These are phyloP conservation scores for Chesias legatella DNA, from an alignment of 2,888 invertebrate species.

Conservation along the genomic window DNA sequence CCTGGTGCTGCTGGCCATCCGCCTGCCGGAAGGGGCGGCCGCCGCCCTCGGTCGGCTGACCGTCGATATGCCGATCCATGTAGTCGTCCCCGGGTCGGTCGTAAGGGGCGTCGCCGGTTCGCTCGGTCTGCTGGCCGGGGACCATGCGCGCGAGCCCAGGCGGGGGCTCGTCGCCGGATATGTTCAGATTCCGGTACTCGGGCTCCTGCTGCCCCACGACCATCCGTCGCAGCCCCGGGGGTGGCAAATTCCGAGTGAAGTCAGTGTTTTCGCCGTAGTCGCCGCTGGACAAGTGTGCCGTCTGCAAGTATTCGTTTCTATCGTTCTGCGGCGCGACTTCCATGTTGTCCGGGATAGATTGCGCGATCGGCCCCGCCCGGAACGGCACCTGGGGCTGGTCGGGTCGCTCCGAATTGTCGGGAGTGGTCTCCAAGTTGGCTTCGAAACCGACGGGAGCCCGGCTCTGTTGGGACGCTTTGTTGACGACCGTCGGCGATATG, in stretches of 20 bases:
- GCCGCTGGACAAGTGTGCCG: constrained; percentile 84
- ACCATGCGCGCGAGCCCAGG: constrained; percentile 77
- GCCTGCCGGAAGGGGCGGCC: constrained; percentile 64
- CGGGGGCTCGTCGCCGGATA: constrained; percentile 71
- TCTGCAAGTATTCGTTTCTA: constrained; percentile 88
- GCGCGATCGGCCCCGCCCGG: constrained; percentile 43
- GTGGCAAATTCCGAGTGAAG: constrained; percentile 73
- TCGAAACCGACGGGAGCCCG: constrained; percentile 64
- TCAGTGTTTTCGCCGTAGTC: constrained; percentile 72
- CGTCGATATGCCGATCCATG: constrained; percentile 68
- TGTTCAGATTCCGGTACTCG: constrained; percentile 61
- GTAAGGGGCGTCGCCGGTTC: constrained; percentile 52
- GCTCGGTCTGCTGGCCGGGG: constrained; percentile 74
- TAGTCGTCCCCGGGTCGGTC: constrained; percentile 60
- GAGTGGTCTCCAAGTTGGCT: constrained; percentile 83
- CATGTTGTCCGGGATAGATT: constrained; percentile 74
- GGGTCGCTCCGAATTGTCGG: constrained; percentile 85
- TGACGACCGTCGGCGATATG: constrained; percentile 57
- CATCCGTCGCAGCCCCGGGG: constrained; percentile 83
- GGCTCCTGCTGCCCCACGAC: constrained; percentile 84
- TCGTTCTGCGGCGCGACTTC: constrained; percentile 85
- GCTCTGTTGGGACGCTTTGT: constrained; percentile 55
- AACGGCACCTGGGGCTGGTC: constrained; percentile 63
- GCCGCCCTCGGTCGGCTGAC: constrained; percentile 57
- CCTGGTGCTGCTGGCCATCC: constrained; percentile 65